Conservation (phyloP, 1,140 invertebrate genomes). For the Drosophila truncata region DNA sequence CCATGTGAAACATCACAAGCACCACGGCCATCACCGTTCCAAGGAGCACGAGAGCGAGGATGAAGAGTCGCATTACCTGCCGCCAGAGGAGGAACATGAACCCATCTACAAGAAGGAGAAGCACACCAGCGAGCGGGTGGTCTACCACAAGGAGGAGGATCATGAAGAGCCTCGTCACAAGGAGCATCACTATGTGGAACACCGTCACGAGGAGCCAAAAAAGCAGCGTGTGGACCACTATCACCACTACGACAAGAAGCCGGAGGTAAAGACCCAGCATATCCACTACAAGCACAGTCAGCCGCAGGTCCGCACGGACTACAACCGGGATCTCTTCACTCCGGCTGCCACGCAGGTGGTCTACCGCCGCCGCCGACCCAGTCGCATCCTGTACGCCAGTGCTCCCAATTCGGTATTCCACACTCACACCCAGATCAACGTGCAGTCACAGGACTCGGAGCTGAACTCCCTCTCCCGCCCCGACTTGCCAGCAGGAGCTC, state of each 20-base stretch:
- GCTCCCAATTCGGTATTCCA: conserved; percentile 77
- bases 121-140: conserved; percentile 67
- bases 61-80: conserved; percentile 64
- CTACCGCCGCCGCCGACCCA: conserved; percentile 51
- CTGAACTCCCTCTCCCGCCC: conserved; percentile 55
- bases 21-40: conserved; percentile 50
- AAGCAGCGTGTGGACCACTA: conserved; percentile 69
- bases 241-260: conserved; percentile 74
- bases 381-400: conserved; percentile 65
- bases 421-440: conserved; percentile 76
- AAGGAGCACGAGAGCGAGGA: conserved; percentile 49
- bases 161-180: conserved; percentile 35
- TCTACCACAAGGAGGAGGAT: conserved; percentile 65
- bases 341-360: conserved; percentile 57
- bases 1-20: conserved; percentile 60
- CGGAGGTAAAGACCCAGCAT: conserved; percentile 67
- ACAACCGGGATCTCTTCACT: conserved; percentile 42
- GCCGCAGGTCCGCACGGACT: conserved; percentile 50
- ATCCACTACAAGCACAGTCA: conserved; percentile 63
- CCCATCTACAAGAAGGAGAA: conserved; percentile 67
- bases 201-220: conserved; percentile 51
- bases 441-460: conserved; percentile 74
- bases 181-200: conserved; percentile 22
- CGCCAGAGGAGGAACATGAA: conserved; percentile 35
- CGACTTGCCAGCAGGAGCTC: conserved; percentile 26